Evolutionary conservation across 2,888 invertebrate species (phyloP).

Genomic region (Molorchus minor): DNA sequence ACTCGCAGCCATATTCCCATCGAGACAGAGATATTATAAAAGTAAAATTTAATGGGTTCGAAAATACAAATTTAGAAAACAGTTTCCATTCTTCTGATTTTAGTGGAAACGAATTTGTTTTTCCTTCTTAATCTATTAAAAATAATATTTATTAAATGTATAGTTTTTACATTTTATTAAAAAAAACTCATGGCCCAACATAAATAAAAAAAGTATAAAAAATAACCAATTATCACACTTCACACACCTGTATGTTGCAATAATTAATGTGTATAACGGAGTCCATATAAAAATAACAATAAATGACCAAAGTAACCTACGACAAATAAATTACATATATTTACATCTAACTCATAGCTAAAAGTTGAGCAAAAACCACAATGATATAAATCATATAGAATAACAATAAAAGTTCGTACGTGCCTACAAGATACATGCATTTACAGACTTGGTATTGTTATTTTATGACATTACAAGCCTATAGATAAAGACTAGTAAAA

Average conservation of each 20-base stretch:
- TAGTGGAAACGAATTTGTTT: too few species aligned
- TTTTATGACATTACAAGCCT: slow-evolving; percentile 4
- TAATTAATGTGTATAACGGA: slow-evolving; percentile 29
- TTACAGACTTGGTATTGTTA: slow-evolving; percentile 3
- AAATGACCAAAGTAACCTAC: slow-evolving; percentile 26
- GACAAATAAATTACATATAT: slow-evolving; percentile 33
- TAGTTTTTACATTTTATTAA: too few species aligned
- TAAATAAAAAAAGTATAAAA: slow-evolving; percentile 14
- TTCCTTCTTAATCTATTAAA: not conserved
- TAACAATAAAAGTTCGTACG: slow-evolving; percentile 13
- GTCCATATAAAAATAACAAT: slow-evolving; percentile 19
- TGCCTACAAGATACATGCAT: slow-evolving; percentile 1
- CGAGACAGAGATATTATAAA: slow-evolving; percentile 34
- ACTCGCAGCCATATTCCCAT: slow-evolving; percentile 22
- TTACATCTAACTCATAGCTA: slow-evolving; percentile 4
- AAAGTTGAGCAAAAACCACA: slow-evolving; percentile 23
- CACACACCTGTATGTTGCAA: not conserved
- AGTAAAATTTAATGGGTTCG: slow-evolving; percentile 13
- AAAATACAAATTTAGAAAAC: too few species aligned
- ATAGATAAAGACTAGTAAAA: not conserved
- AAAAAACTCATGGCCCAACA: not conserved
- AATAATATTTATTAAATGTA: too few species aligned
- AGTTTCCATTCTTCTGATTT: too few species aligned
- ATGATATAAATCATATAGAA: slow-evolving; percentile 6
- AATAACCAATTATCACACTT: slow-evolving; percentile 11